These are phyloP conservation scores for Mythimna albipuncta DNA, from an alignment of 2,888 invertebrate species.

Conservation along the genomic window DNA sequence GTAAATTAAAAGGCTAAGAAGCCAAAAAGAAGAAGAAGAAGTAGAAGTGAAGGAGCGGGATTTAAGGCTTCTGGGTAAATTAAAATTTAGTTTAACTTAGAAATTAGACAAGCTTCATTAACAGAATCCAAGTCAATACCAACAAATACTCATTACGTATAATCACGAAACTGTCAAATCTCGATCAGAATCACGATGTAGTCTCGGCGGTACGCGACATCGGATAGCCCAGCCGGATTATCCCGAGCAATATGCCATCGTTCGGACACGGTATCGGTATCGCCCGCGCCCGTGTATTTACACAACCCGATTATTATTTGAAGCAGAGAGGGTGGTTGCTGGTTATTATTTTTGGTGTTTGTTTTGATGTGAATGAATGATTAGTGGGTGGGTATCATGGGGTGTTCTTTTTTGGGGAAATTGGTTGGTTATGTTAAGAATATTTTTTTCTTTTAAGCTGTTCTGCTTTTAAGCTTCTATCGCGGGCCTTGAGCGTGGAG, in stretches of 20 bases:
- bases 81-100: too few relatives aligned
- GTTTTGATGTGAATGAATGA: constrained; percentile 34
- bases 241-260: constrained; percentile 76
- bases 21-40: too few relatives aligned
- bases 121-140: background rate
- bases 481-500: too few relatives aligned
- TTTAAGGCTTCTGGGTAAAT: too few relatives aligned
- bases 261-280: constrained; percentile 78
- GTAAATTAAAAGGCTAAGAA: too few relatives aligned
- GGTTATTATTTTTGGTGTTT: constrained; percentile 48
- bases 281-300: constrained; percentile 73
- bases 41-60: too few relatives aligned
- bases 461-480: too few relatives aligned
- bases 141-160: constrained; percentile 44
- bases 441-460: too few relatives aligned
- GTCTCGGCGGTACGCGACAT: constrained; percentile 73
- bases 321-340: constrained; percentile 40
- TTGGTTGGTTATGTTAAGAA: background rate
- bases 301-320: constrained; percentile 62
- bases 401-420: background rate
- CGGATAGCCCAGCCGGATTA: constrained; percentile 74
- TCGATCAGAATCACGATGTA: constrained; percentile 58
- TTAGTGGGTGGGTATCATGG: background rate
- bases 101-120: too few relatives aligned
- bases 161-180: constrained; percentile 55